Evolutionary conservation across 2,113 vertebrate species (phyloP), one percentile per base, ranked within the genome.

Genomic region (Rostratula benghalensis): DNA sequence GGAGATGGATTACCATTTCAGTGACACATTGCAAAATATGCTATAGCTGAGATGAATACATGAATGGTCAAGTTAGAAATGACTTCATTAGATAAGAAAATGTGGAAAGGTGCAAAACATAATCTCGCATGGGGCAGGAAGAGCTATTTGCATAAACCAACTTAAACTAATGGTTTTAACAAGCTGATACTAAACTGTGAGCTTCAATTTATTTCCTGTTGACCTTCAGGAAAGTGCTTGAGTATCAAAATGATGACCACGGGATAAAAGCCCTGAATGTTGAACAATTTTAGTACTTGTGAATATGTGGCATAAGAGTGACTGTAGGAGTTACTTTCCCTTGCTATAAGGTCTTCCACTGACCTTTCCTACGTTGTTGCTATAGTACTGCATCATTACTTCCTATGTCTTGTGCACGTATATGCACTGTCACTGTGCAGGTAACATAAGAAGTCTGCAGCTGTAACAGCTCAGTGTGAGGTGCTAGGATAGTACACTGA

Each of bases 1-100:
- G 54, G 57, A 95, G 80, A 94, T 85, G 92, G 96, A 97, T 97
- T 93, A 90, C 74, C 83, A 71, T 77, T 76, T 92, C 51, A 46
- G 89, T 89, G 96, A 97, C 95, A 97, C 37, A 43, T 73, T 97
- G 91, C 93, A 96, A 96, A 98, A 96, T 94, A 94, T 50, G 50
- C 46, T 96, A n/a, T 86, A 76, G 61, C 48, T 92, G 67, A 96
- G 76, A 94, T 57, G 90, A 85, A 78, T 69, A 92, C 45, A 48
- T 25, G 23, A 89, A 96, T 93, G 96, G 71, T 93, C 91, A 95
- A 27, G 48, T 90, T 89, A 90, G 91, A 96, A 97, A 92, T 93
- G 12, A 95, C 89, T 95, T 73, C 60, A 95, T 79, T 94, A 94
- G 65, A 56, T 82, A 53, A 94, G 73, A 95, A 43, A 65, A 93